phyloP scores from a whole-genome alignment of 2,888 invertebrate genomes.

The Apeira syringaria region DNA sequence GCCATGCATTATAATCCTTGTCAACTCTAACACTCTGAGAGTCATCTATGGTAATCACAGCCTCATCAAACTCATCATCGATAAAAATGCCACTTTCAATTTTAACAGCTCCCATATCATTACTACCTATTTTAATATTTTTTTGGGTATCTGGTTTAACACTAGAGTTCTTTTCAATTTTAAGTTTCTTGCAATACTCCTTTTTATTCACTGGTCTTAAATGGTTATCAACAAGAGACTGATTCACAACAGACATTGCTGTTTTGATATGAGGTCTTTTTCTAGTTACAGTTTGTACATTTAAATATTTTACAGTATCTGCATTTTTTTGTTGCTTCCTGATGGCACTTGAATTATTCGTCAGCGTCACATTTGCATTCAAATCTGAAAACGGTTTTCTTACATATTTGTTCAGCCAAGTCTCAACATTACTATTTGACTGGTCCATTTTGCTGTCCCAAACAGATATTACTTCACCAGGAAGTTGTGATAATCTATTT shows the following conservation, averaged over 20 bases:
- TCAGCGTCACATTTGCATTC: constrained; percentile 46
- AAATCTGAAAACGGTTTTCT: constrained; percentile 64
- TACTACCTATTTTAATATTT: constrained; percentile 3
- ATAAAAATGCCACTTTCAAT: constrained; percentile 63
- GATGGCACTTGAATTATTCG: constrained; percentile 6
- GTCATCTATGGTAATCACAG: constrained; percentile 53
- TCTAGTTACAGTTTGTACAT: constrained; percentile 19
- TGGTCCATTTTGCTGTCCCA: constrained; percentile 52
- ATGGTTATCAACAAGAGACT: constrained; percentile 7
- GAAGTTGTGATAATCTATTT: constrained; percentile 43
- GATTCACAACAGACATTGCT: constrained; percentile 18
- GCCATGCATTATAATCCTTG: constrained; percentile 63
- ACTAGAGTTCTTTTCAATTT: constrained; percentile 5
- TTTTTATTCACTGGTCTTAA: constrained; percentile 15
- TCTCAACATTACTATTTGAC: constrained; percentile 51
- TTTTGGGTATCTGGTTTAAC: constrained; percentile 6
- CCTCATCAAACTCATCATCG: constrained; percentile 57
- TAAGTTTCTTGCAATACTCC: constrained; percentile 17
- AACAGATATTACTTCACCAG: constrained; percentile 49
- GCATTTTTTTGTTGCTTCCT: constrained; percentile 13
- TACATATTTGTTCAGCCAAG: constrained; percentile 61
- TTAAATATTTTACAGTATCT: constrained; percentile 22
- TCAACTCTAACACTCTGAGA: constrained; percentile 49
- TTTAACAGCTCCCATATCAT: constrained; percentile 27
- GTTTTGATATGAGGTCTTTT: constrained; percentile 39